Base-by-base conservation (phyloP, 2,113 vertebrate species). In the Rostratula benghalensis region DNA sequence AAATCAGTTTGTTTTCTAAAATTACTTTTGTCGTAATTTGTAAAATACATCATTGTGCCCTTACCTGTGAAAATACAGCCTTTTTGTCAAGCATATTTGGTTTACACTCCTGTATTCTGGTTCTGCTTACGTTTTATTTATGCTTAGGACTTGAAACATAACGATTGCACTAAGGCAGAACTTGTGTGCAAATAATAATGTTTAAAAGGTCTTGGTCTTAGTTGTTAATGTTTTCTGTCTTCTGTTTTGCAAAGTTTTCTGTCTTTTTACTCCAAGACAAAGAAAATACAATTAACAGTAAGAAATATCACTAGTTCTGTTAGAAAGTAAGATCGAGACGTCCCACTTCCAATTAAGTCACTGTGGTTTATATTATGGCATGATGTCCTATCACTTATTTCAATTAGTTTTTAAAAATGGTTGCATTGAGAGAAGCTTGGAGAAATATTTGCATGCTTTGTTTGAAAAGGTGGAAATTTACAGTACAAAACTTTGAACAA, bases 331-430 rank as follows among this genome's bases (percentile, higher is more conserved):
- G 27, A 35, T 50, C 18, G 43, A 61, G 18, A 14, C 15, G 3
- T 39, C 57, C 2, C 9, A 43, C 33, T 87, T 83, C 15, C 35
- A 28, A 9, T 86, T 57, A 86, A 57, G 37, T 65, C 41, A 31
- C 9, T 73, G 39, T 45, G 31, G 27, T 53, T 88, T 53, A 11
- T 25, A 2, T 83, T 3, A 2, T 31, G 30, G 43, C 35, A 24
- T 0, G 0, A 4, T 30, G 15, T 45, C 28, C 3, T 33, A 22
- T 46, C 2, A 16, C 37, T 30, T 82, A 30, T 9, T 63, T 87
- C 86, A 80, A 53, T 28, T 4, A 73, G 10, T 48, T 89, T 50
- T 27, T 5, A 35, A 39, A 83, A 51, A 30, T 1, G 1, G 16
- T 75, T 87, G 13, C 22, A 5, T 30, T 64, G 30, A n/a, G 30